phyloP scores from a whole-genome alignment of 2,797 vertebrate genomes.

The Cryptoblepharus egeriae region DNA sequence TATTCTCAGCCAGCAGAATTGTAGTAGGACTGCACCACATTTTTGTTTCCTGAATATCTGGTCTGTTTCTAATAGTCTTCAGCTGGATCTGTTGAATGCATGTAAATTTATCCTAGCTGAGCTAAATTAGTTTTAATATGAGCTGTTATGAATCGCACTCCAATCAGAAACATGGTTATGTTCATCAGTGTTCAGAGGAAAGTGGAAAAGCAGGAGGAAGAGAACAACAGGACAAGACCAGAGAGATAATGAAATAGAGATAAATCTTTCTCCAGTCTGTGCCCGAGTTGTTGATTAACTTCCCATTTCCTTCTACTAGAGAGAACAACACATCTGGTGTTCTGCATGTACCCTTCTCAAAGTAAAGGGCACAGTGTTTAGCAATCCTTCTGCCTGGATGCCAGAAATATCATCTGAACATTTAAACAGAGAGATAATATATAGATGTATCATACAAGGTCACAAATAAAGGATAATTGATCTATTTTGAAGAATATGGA shows the following conservation, averaged over 20 bases:
- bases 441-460: neutral
- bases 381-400: constrained; percentile 10
- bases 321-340: constrained; percentile 34
- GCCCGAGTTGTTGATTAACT: constrained; percentile 23
- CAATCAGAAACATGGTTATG: neutral
- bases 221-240: neutral
- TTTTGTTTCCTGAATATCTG: neutral
- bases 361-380: constrained; percentile 21
- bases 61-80: neutral
- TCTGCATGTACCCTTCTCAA: constrained; percentile 27
- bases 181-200: neutral
- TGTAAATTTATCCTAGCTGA: neutral
- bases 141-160: no score
- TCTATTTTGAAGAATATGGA: neutral
- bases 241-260: constrained; percentile 1
- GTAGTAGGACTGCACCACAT: neutral
- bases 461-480: neutral
- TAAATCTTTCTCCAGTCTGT: constrained; percentile 2
- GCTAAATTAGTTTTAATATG: constrained; percentile 4
- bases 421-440: constrained; percentile 15
- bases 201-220: neutral
- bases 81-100: neutral
- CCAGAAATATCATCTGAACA: constrained; percentile 26
- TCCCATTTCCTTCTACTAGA: constrained; percentile 15
- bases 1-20: neutral